phyloP scores from a whole-genome alignment of 2,888 invertebrate genomes.

The Ditylenchus weischeri region DNA sequence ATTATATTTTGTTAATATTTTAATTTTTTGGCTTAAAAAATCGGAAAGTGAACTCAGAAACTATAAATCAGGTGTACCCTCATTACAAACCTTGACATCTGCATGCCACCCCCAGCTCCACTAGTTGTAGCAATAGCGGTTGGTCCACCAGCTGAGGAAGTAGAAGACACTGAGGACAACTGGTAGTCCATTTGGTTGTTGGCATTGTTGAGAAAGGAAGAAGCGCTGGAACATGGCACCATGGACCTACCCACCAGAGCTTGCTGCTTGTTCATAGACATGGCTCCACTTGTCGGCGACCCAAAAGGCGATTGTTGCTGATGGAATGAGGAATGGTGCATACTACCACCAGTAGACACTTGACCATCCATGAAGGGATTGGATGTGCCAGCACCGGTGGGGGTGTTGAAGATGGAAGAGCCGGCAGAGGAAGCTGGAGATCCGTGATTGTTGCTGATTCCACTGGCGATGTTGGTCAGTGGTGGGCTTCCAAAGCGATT shows the following conservation, averaged over 20 bases:
- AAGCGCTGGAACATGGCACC: neutral
- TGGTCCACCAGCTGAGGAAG: conserved; percentile 3
- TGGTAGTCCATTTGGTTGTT: conserved; percentile 13
- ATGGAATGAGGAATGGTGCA: neutral
- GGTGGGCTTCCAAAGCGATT: conserved; percentile 18
- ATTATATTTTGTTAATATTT: no score
- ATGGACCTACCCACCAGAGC: neutral
- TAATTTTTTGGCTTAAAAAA: no score
- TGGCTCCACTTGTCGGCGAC: neutral
- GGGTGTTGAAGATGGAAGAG: conserved; percentile 7
- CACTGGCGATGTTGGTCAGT: conserved; percentile 1
- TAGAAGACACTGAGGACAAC: conserved; percentile 15
- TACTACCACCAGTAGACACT: neutral
- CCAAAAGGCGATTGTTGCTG: conserved; percentile 1
- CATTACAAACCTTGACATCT: no score
- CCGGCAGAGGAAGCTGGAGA: neutral
- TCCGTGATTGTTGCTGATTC: neutral
- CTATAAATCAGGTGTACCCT: no score
- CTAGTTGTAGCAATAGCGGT: neutral
- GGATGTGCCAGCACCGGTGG: neutral
- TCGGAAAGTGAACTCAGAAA: no score
- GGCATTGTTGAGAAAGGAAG: neutral
- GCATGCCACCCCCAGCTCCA: neutral
- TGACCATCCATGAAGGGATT: neutral
- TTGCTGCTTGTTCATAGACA: neutral